A percentile compares a stretch with the other conserved stretches of the same genome.
phyloP scores from a whole-genome alignment of 1,140 invertebrate species.

The Sarcophaga bullata region DNA sequence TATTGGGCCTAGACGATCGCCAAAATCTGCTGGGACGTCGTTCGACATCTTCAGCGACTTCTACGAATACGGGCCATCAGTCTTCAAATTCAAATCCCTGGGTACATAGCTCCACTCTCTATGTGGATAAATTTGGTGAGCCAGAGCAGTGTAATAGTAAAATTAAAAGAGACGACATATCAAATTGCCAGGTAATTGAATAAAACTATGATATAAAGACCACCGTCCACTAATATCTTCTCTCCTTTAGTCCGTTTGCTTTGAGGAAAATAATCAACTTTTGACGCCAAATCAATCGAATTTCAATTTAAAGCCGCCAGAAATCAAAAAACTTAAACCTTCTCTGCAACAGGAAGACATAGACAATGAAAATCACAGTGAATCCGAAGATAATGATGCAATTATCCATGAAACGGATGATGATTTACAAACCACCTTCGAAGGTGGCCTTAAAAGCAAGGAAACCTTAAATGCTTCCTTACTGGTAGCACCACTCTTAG shows the following conservation, averaged over 20 bases:
- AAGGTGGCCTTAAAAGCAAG: background rate
- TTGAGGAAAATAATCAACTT: slow-evolving; percentile 51
- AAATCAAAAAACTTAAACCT: slow-evolving; percentile 16
- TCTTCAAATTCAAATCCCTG: slow-evolving; percentile 48
- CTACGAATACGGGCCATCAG: slow-evolving; percentile 45
- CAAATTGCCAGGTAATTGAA: slow-evolving; percentile 57
- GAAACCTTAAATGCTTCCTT: background rate
- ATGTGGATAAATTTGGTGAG: slow-evolving; percentile 53
- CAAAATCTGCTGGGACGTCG: slow-evolving; percentile 57
- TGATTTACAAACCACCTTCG: slow-evolving; percentile 4
- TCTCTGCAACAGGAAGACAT: slow-evolving; percentile 21
- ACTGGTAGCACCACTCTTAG: slow-evolving; percentile 1
- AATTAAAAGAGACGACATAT: slow-evolving; percentile 44
- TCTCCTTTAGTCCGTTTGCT: slow-evolving; percentile 54
- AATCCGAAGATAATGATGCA: slow-evolving; percentile 25
- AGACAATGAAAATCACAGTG: slow-evolving; percentile 20
- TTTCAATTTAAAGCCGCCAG: background rate
- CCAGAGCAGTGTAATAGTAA: slow-evolving; percentile 55
- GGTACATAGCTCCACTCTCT: slow-evolving; percentile 51
- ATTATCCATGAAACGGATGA: slow-evolving; percentile 3
- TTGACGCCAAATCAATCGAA: background rate
- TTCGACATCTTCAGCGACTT: slow-evolving; percentile 44
- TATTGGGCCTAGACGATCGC: slow-evolving; percentile 41
- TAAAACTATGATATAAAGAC: no score
- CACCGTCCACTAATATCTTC: no score